These are phyloP conservation scores for Bilobella aurantiaca DNA, from an alignment of 1,140 invertebrate genomes.

Conservation along the genomic window DNA sequence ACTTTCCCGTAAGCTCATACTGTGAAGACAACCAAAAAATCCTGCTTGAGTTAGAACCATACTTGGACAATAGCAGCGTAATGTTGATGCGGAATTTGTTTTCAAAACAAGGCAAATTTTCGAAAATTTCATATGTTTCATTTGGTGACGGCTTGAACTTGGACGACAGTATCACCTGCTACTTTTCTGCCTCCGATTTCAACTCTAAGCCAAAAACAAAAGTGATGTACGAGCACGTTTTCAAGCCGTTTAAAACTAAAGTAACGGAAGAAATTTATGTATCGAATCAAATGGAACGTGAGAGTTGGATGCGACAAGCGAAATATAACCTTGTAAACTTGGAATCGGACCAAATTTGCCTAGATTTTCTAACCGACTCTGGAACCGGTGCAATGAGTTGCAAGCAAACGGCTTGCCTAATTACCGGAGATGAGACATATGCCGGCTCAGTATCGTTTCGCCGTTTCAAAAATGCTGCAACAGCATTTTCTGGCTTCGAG, in stretches of 20 bases:
- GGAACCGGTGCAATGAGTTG: conserved; percentile 21
- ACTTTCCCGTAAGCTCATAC: too few species aligned
- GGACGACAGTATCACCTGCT: background rate
- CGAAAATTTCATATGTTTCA: background rate
- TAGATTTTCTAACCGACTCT: conserved; percentile 23
- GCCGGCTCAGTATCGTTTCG: conserved; percentile 12
- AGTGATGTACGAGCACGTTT: background rate
- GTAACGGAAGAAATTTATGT: background rate
- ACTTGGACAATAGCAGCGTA: too few species aligned
- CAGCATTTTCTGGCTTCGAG: conserved; percentile 9
- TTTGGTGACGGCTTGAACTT: background rate
- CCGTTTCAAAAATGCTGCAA: conserved; percentile 2
- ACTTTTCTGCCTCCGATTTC: background rate
- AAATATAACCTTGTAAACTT: conserved; percentile 13
- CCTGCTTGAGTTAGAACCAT: too few species aligned
- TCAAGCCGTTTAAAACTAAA: background rate
- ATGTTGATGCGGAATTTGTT: background rate
- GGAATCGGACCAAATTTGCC: background rate
- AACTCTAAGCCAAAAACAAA: background rate
- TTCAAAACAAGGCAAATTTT: background rate
- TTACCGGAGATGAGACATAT: conserved; percentile 22
- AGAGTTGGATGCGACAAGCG: background rate
- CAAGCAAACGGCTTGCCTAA: conserved; percentile 11
- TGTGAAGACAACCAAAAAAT: too few species aligned
- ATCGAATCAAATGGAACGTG: background rate